These are phyloP conservation scores for Enteromius mattozi DNA, from an alignment of 2,797 vertebrate genomes.

Conservation along the genomic window DNA sequence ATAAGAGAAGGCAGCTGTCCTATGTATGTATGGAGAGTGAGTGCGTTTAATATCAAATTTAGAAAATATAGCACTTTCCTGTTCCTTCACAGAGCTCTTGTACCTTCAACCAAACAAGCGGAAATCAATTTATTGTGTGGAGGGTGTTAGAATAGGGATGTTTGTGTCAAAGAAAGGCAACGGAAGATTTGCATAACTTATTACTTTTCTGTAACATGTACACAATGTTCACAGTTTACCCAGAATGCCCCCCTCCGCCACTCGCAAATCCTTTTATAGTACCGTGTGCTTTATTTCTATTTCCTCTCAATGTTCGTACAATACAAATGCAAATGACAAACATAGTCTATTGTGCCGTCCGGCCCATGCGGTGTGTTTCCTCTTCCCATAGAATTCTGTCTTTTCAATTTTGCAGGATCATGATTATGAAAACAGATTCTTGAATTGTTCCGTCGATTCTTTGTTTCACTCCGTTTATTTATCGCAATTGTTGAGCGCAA, in stretches of 20 bases:
- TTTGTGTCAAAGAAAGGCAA: slow-evolving; percentile 54
- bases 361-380: slow-evolving; percentile 46
- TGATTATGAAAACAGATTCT: slow-evolving; percentile 30
- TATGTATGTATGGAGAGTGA: slow-evolving; percentile 15
- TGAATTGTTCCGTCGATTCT: background rate
- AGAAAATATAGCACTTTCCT: slow-evolving; percentile 16
- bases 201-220: slow-evolving; percentile 55
- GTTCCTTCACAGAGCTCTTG: slow-evolving; percentile 29
- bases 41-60: slow-evolving; percentile 39
- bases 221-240: slow-evolving; percentile 55
- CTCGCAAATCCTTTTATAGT: slow-evolving; percentile 39
- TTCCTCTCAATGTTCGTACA: slow-evolving; percentile 57
- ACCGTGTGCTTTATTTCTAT: slow-evolving; percentile 60
- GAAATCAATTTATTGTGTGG: slow-evolving; percentile 56
- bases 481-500: background rate
- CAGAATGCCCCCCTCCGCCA: slow-evolving; percentile 35
- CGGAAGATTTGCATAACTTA: slow-evolving; percentile 61
- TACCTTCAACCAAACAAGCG: slow-evolving; percentile 44
- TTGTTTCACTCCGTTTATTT: slow-evolving; percentile 29
- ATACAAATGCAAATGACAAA: slow-evolving; percentile 66
- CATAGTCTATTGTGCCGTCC: slow-evolving; percentile 52
- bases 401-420: slow-evolving; percentile 47
- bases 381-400: slow-evolving; percentile 35
- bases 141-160: slow-evolving; percentile 41
- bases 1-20: background rate